Evolutionary conservation across 2,113 vertebrate genomes (phyloP), one percentile per base, ranked within the genome.

Genomic region (Nothobranchius kuhntae): DNA sequence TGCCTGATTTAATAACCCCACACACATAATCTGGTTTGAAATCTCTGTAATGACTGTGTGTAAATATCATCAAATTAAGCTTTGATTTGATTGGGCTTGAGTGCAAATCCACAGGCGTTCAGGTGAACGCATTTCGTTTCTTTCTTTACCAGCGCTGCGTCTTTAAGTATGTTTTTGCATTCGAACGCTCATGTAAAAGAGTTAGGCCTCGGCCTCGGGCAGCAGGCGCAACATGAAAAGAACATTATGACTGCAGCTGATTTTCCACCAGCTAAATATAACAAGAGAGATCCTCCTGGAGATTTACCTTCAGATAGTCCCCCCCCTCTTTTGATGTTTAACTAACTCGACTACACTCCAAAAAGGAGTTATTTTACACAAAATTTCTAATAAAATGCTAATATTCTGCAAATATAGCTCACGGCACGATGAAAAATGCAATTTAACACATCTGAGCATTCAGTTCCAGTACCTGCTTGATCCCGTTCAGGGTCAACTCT

Each of bases 201-300:
- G 78, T 86, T 68, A 78, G 68, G 70, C 72, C 60, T 74, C 75
- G 45, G 82, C 86, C 77, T 77, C 58, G 30, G 74, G 86, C 80
- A 81, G 76, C 63, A 81, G 73, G 69, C 81, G 68, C 78, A 56
- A 76, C 87, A 91, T 90, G 78, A 91, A 90, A 89, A 88, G 81
- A 76, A 83, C 80, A 88, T 91, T 91, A 88, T 85, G 78, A 70
- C 78, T 73, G 65, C 42, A 70, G 60, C 68, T 78, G 77, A 85
- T 85, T 86, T 81, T 76, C 63, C 75, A 57, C 53, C 14, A 70
- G 75, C 85, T 82, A 81, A 89, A 86, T 84, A 81, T 79, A 80
- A 84, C 81, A 75, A 84, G 77, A 75, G 60, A 30, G 54, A 59
- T 65, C 68, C 64, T 80, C 48, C 45, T 48, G 69, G 66, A 77